Evolutionary conservation across 2,113 vertebrate genomes (phyloP).

Genomic region (Zootoca vivipara): DNA sequence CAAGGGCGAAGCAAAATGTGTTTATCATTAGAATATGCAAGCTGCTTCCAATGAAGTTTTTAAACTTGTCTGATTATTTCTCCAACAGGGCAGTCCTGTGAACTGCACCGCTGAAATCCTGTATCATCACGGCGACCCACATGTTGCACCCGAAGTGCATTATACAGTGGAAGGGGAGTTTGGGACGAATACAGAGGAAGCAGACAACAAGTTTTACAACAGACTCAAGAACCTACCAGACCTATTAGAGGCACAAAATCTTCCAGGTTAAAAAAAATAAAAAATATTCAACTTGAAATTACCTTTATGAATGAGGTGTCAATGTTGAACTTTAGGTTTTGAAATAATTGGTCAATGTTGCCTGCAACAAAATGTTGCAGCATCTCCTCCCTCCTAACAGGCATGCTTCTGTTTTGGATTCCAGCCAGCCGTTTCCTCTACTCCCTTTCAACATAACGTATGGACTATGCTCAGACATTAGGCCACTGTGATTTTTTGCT

Average conservation of each 20-base stretch:
- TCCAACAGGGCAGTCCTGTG: conserved; percentile 62
- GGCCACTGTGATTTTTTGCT: neutral
- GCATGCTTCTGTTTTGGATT: neutral
- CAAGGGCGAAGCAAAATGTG: neutral
- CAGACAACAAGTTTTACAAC: conserved; percentile 84
- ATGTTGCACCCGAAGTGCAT: conserved; percentile 76
- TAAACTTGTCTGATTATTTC: conserved; percentile 2
- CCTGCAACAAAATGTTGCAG: rapidly evolving
- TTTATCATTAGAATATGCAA: neutral
- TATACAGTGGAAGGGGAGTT: conserved; percentile 75
- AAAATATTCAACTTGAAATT: neutral
- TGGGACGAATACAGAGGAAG: conserved; percentile 69
- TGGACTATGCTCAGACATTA: neutral
- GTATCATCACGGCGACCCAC: conserved; percentile 69
- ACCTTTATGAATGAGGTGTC: rapidly evolving
- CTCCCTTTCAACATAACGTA: too few species aligned
- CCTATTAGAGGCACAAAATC: conserved; percentile 74
- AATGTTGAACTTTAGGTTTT: neutral
- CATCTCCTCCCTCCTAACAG: neutral
- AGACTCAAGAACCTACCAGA: conserved; percentile 70
- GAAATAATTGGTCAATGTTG: neutral
- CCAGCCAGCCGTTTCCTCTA: neutral
- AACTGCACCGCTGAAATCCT: conserved; percentile 85
- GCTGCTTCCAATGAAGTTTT: neutral
- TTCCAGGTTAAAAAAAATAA: conserved; percentile 81